Evolutionary conservation across 92 coral and sea anemone species (phyloP).

Genomic region (Plumapathes pennacea): DNA sequence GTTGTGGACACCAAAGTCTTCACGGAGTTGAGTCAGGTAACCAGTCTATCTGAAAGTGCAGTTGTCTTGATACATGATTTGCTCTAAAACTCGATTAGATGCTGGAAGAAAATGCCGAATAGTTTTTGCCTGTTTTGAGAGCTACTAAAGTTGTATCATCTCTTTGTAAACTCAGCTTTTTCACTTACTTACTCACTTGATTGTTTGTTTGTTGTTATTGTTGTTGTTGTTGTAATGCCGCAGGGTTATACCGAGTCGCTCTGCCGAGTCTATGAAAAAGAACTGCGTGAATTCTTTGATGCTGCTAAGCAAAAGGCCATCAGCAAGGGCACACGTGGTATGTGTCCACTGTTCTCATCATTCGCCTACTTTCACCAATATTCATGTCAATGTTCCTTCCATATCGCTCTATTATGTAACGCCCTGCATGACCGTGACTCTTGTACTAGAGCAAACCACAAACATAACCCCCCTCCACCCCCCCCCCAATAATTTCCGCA

Average conservation of each 20-base stretch:
- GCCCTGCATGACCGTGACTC: not conserved
- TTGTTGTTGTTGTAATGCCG: not conserved
- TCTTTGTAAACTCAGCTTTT: too few species aligned
- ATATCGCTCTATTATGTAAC: too few species aligned
- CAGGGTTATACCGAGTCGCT: slow-evolving; percentile 80
- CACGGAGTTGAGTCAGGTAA: slow-evolving; percentile 73
- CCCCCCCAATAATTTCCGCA: too few species aligned
- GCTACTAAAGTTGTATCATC: too few species aligned
- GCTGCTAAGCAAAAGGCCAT: slow-evolving; percentile 76
- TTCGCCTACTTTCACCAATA: too few species aligned
- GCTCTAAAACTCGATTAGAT: too few species aligned
- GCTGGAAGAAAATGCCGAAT: not conserved
- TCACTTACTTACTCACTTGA: too few species aligned
- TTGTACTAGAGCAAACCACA: not conserved
- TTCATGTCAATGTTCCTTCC: too few species aligned
- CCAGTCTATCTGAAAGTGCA: not conserved
- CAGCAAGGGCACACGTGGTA: slow-evolving; percentile 66
- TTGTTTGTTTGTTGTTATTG: not conserved
- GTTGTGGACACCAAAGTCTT: slow-evolving; percentile 77
- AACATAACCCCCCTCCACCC: too few species aligned
- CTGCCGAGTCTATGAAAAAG: slow-evolving; percentile 88
- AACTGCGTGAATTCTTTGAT: slow-evolving; percentile 93
- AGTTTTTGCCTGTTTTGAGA: not conserved
- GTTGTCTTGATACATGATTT: too few species aligned
- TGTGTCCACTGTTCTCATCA: too few species aligned